Percentiles rank a stretch among this genome's conserved stretches.
Evolutionary conservation across 2,888 invertebrate species (phyloP).

Genomic region (Pandemis heparana): DNA sequence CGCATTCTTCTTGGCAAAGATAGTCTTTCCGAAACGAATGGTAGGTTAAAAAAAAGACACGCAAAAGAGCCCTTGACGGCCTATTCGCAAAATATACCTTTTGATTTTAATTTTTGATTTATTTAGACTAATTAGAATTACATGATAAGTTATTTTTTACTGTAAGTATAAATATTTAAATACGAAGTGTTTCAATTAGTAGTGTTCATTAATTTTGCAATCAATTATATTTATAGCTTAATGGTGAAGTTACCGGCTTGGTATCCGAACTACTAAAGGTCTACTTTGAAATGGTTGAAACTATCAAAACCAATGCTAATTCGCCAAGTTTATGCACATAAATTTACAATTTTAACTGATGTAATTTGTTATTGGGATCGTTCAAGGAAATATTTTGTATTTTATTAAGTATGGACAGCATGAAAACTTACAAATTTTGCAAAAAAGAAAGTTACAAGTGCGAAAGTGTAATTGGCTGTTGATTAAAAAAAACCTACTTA

Average conservation of each 20-base stretch:
- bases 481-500: too few species aligned
- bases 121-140: too few species aligned
- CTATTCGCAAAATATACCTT: too few species aligned
- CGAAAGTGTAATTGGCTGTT: too few species aligned
- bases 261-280: conserved; percentile 10
- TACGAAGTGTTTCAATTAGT: neutral
- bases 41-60: too few species aligned
- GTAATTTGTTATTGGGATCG: neutral
- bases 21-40: too few species aligned
- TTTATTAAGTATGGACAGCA: neutral
- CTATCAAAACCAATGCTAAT: conserved; percentile 17
- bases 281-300: conserved; percentile 17
- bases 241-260: neutral
- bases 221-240: neutral
- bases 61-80: too few species aligned
- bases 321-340: conserved; percentile 14
- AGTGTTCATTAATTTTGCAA: neutral
- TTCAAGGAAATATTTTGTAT: neutral
- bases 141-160: too few species aligned
- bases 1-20: too few species aligned
- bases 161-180: neutral
- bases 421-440: too few species aligned
- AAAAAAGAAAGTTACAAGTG: too few species aligned
- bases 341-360: conserved; percentile 18
- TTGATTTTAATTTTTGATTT: too few species aligned